These are phyloP conservation scores for Hydraecia micacea DNA, from an alignment of 2,888 invertebrate genomes.

Conservation along the genomic window DNA sequence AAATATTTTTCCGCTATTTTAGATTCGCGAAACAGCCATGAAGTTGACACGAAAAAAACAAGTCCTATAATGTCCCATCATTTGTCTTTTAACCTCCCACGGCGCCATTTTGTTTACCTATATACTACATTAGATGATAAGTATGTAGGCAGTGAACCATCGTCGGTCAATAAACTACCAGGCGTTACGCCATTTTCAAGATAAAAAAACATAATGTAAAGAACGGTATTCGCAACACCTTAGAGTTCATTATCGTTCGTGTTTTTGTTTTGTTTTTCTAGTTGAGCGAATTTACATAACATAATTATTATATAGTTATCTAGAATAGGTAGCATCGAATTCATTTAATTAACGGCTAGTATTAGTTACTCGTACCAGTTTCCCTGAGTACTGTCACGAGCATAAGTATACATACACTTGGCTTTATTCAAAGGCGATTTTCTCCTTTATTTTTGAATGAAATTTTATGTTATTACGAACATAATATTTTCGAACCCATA, in stretches of 20 bases:
- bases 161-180: conserved; percentile 59
- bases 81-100: conserved; percentile 44
- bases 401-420: too few species aligned
- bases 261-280: conserved; percentile 38
- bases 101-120: conserved; percentile 59
- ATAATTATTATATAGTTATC: conserved; percentile 19
- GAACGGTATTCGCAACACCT: conserved; percentile 58
- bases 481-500: too few species aligned
- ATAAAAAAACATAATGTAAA: conserved; percentile 49
- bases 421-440: too few species aligned
- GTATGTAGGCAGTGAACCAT: conserved; percentile 60
- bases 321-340: conserved; percentile 19
- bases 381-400: not conserved
- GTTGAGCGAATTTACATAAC: conserved; percentile 28
- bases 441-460: too few species aligned
- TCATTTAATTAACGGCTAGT: conserved; percentile 20
- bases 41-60: conserved; percentile 27
- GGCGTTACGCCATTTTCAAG: conserved; percentile 56
- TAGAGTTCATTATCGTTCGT: conserved; percentile 51
- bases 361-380: conserved; percentile 15
- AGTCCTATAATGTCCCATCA: conserved; percentile 32
- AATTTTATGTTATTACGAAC: too few species aligned
- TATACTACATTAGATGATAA: conserved; percentile 49
- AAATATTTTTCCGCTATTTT: conserved; percentile 14
- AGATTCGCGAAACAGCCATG: conserved; percentile 6